These are phyloP conservation scores for Ptiloglossa arizonensis DNA, from an alignment of 1,140 invertebrate genomes.

Conservation along the genomic window DNA sequence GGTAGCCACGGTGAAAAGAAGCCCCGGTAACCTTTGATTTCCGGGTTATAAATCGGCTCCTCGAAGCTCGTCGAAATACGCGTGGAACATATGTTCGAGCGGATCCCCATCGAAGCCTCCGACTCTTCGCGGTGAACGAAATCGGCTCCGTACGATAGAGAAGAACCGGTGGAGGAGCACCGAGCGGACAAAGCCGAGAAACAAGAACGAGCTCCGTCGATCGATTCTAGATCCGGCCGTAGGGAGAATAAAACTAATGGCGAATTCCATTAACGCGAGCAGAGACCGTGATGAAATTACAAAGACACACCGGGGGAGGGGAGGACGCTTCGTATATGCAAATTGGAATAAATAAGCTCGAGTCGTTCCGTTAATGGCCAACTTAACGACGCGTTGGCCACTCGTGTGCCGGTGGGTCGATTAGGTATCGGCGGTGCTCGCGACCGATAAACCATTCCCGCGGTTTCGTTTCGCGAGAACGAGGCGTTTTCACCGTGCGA, in stretches of 20 bases:
- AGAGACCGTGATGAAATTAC: neutral
- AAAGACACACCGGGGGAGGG: neutral
- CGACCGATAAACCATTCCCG: too few species aligned
- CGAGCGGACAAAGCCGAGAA: too few species aligned
- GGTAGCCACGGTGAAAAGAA: neutral
- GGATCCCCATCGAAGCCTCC: too few species aligned
- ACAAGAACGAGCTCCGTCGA: too few species aligned
- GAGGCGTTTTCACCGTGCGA: neutral
- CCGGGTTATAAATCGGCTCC: constrained; percentile 39
- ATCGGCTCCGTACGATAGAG: too few species aligned
- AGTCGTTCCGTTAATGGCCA: neutral
- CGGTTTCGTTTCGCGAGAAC: neutral
- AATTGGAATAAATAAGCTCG: neutral
- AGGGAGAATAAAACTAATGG: neutral
- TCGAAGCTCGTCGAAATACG: neutral
- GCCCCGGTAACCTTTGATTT: constrained; percentile 35
- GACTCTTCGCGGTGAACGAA: too few species aligned
- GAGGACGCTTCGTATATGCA: neutral
- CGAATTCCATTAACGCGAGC: neutral
- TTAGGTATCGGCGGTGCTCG: too few species aligned
- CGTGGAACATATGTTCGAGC: constrained; percentile 30
- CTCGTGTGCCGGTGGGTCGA: too few species aligned
- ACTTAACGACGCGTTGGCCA: neutral
- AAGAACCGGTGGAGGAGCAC: too few species aligned
- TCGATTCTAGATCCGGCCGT: too few species aligned